phyloP scores from a whole-genome alignment of 30 jellyfish, hydroid and myxozoan species.

The Nemopilema nomurai region DNA sequence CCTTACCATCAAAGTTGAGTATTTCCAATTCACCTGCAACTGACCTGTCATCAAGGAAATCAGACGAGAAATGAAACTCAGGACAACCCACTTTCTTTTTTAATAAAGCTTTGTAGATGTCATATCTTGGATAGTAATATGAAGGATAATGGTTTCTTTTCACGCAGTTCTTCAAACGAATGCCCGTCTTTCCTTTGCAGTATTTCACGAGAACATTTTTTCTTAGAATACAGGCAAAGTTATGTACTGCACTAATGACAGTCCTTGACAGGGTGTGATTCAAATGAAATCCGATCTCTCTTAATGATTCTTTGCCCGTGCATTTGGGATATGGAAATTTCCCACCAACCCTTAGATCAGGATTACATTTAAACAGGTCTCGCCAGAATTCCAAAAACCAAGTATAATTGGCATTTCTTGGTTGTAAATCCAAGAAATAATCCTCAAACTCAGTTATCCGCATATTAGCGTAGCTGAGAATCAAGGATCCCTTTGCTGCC shows the following conservation, averaged over 20 bases:
- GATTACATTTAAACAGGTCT: conserved; percentile 34
- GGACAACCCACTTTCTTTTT: background rate
- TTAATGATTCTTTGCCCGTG: conserved; percentile 37
- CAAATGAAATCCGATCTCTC: background rate
- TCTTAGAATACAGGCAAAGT: conserved; percentile 12
- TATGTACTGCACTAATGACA: conserved; percentile 34
- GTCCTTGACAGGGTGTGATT: background rate
- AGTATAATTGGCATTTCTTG: conserved; percentile 23
- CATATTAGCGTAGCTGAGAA: conserved; percentile 12
- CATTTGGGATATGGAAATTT: background rate
- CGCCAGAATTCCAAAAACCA: conserved; percentile 75
- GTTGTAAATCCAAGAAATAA: conserved; percentile 26
- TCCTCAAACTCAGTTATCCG: conserved; percentile 10
- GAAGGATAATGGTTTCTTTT: background rate
- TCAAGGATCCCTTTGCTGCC: conserved; percentile 63
- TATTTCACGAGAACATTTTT: background rate
- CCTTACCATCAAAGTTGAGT: conserved; percentile 2
- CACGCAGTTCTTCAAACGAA: background rate
- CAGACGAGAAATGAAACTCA: conserved; percentile 2
- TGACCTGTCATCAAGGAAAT: background rate
- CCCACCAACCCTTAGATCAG: background rate
- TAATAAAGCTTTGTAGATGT: background rate
- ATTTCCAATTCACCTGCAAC: conserved; percentile 2
- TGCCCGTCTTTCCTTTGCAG: conserved; percentile 2
- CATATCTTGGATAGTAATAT: background rate